A percentile compares a stretch with the other conserved stretches of the same genome.
phyloP scores from a whole-genome alignment of 2,888 invertebrate genomes.

The Pimpla rufipes region DNA sequence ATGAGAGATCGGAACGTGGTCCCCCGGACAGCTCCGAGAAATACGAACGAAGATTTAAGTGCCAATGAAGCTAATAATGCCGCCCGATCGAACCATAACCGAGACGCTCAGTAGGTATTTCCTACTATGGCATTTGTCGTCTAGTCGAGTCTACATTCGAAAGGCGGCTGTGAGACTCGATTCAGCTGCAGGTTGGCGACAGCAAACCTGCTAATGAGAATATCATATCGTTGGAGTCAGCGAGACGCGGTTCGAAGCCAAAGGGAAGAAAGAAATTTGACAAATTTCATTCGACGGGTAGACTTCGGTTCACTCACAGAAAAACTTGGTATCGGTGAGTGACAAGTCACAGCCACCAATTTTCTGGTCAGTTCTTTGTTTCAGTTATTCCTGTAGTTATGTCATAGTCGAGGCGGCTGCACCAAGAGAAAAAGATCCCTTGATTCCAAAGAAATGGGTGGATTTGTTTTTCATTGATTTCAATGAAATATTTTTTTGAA shows the following conservation, averaged over 20 bases:
- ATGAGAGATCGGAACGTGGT: conserved; percentile 66
- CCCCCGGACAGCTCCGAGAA: conserved; percentile 72
- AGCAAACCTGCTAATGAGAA: conserved; percentile 16
- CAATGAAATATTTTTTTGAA: too few species aligned
- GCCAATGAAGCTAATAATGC: conserved; percentile 72
- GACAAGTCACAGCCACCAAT: too few species aligned
- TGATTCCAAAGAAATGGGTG: too few species aligned
- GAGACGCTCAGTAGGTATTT: conserved; percentile 62
- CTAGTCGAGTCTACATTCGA: not conserved
- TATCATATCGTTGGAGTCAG: conserved; percentile 36
- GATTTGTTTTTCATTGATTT: too few species aligned
- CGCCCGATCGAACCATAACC: conserved; percentile 66
- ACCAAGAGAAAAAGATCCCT: too few species aligned
- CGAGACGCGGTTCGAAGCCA: not conserved
- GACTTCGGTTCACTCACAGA: too few species aligned
- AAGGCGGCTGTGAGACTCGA: not conserved
- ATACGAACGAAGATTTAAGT: conserved; percentile 74
- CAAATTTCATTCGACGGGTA: too few species aligned
- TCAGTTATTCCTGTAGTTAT: too few species aligned
- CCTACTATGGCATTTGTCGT: conserved; percentile 16
- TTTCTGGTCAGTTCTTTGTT: too few species aligned
- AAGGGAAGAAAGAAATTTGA: not conserved
- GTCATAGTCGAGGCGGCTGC: too few species aligned
- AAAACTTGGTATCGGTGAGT: too few species aligned
- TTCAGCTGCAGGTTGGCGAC: not conserved